phyloP scores from a whole-genome alignment of 2,113 vertebrate genomes.

The Peromyscus maniculatus region DNA sequence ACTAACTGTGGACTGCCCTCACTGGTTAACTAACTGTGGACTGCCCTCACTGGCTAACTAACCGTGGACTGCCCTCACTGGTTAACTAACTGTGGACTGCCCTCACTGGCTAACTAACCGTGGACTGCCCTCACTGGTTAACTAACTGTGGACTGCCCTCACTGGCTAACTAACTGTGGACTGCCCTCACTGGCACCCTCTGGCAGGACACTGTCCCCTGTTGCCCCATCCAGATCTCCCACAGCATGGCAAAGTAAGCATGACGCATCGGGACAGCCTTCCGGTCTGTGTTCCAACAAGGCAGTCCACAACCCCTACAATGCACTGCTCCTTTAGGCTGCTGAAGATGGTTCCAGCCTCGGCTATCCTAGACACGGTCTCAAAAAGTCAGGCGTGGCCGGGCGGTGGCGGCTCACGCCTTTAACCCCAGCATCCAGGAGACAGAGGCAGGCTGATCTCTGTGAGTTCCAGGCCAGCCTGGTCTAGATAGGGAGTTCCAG shows the following conservation, averaged over 20 bases:
- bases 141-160: no score
- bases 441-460: not conserved
- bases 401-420: not conserved
- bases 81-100: no score
- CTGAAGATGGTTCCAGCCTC: not conserved
- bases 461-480: not conserved
- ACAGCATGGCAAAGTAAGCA: not conserved
- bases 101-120: no score
- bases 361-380: not conserved
- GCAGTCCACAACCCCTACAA: not conserved
- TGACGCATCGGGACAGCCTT: not conserved
- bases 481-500: not conserved
- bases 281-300: not conserved
- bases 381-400: not conserved
- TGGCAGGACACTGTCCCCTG: not conserved
- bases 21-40: no score
- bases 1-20: no score
- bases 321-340: fast-evolving
- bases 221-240: not conserved
- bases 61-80: no score
- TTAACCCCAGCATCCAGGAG: not conserved
- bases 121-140: no score
- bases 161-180: no score
- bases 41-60: no score
- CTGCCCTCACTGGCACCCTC: not conserved